phyloP scores from a whole-genome alignment of 2,888 invertebrate species.

The Netelia inedita region DNA sequence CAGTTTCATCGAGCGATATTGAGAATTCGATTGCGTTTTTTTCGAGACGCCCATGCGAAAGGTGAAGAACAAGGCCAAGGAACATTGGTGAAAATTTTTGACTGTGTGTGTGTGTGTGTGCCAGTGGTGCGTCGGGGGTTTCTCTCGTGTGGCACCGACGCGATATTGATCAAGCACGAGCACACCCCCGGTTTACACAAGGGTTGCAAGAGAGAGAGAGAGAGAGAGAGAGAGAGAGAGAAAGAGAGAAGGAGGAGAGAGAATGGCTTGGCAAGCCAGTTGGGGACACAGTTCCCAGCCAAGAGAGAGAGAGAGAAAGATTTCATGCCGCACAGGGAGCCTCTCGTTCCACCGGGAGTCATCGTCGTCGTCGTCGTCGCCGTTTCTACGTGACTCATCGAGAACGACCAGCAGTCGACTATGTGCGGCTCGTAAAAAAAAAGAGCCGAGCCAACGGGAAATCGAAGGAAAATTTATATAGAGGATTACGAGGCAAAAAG shows the following conservation, averaged over 20 bases:
- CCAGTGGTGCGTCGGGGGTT: conserved; percentile 39
- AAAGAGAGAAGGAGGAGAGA: conserved; percentile 41
- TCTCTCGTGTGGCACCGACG: conserved; percentile 33
- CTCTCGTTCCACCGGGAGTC: conserved; percentile 51
- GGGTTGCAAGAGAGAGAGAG: conserved; percentile 70
- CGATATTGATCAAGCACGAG: conserved; percentile 67
- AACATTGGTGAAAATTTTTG: conserved; percentile 35
- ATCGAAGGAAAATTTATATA: conserved; percentile 47
- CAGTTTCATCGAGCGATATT: conserved; percentile 3
- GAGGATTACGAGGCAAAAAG: conserved; percentile 45
- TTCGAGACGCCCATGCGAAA: neutral
- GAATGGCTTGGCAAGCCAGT: conserved; percentile 64
- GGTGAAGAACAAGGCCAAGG: conserved; percentile 37
- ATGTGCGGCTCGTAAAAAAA: conserved; percentile 45
- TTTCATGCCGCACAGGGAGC: conserved; percentile 43
- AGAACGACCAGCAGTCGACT: conserved; percentile 23
- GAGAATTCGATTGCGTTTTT: conserved; percentile 30
- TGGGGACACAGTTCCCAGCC: conserved; percentile 50
- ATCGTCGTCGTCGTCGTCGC: conserved; percentile 56
- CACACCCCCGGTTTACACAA: conserved; percentile 52
- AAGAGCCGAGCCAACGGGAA: conserved; percentile 25
- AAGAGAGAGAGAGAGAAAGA: conserved; percentile 59
- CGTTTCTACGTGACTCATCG: conserved; percentile 58
- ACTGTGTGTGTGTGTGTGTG: conserved; percentile 33
- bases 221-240: conserved; percentile 34